Percentiles rank a stretch among this genome's conserved stretches.
phyloP scores from a whole-genome alignment of 2,113 vertebrate species.

The Rhombomys opimus region DNA sequence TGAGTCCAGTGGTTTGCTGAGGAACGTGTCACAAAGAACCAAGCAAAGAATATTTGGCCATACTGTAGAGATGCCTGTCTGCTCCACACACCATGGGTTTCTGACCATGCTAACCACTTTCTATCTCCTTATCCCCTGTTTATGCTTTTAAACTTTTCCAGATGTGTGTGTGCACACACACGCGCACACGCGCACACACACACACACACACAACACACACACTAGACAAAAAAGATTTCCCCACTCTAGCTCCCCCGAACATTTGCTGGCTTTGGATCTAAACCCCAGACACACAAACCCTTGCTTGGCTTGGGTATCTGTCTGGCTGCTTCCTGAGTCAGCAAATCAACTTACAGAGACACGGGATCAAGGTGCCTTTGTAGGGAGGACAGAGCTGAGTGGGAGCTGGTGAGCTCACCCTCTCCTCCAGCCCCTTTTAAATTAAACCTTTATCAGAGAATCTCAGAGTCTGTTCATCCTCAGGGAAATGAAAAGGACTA shows the following conservation, averaged over 20 bases:
- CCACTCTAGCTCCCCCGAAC: background rate
- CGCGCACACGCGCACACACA: no score
- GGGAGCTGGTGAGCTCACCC: background rate
- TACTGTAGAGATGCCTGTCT: background rate
- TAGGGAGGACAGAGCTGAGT: background rate
- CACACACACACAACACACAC: background rate
- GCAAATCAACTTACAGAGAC: slow-evolving; percentile 26
- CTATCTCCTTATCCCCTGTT: no score
- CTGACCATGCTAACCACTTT: background rate
- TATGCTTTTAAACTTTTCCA: background rate
- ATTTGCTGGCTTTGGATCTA: background rate
- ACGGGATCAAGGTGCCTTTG: slow-evolving; percentile 57
- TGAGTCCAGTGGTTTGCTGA: background rate
- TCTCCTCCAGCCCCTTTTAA: background rate
- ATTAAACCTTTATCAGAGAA: slow-evolving; percentile 65
- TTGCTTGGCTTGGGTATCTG: background rate
- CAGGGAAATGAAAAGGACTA: slow-evolving; percentile 61
- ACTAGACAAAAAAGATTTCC: background rate
- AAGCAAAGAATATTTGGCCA: background rate
- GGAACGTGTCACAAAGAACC: background rate
- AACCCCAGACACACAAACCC: background rate
- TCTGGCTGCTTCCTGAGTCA: slow-evolving; percentile 46
- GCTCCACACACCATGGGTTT: background rate
- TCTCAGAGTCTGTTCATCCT: slow-evolving; percentile 31
- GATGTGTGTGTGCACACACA: background rate